These are phyloP conservation scores for Prosapia bicincta DNA, from an alignment of 2,888 invertebrate species.

Conservation along the genomic window DNA sequence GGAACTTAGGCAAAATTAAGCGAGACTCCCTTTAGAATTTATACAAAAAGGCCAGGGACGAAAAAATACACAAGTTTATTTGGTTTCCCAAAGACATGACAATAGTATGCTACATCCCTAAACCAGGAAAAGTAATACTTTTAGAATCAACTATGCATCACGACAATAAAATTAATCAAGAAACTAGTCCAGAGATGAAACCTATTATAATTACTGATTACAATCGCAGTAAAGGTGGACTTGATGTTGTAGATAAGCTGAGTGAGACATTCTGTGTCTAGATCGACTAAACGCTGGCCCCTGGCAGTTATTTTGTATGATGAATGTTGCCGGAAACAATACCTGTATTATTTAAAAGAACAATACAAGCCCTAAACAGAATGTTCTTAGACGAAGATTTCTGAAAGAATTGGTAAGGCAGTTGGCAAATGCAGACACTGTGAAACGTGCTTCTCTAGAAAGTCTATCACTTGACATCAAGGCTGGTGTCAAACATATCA, in stretches of 20 bases:
- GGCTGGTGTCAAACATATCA: too few relatives aligned
- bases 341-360: not conserved
- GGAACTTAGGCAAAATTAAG: too few relatives aligned
- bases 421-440: too few relatives aligned
- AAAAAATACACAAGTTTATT: too few relatives aligned
- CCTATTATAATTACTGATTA: not conserved
- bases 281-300: not conserved
- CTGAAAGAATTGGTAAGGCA: too few relatives aligned
- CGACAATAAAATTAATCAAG: not conserved
- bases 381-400: not conserved
- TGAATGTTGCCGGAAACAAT: not conserved
- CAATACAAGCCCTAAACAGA: not conserved
- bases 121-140: not conserved
- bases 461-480: too few relatives aligned
- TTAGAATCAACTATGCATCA: not conserved
- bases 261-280: not conserved
- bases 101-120: too few relatives aligned
- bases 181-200: not conserved
- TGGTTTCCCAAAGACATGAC: too few relatives aligned
- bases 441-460: too few relatives aligned
- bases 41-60: too few relatives aligned
- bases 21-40: too few relatives aligned
- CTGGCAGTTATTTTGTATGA: not conserved
- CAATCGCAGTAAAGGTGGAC: not conserved
- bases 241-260: not conserved